phyloP scores from a whole-genome alignment of 2,113 vertebrate genomes.

The Eleginops maclovinus region DNA sequence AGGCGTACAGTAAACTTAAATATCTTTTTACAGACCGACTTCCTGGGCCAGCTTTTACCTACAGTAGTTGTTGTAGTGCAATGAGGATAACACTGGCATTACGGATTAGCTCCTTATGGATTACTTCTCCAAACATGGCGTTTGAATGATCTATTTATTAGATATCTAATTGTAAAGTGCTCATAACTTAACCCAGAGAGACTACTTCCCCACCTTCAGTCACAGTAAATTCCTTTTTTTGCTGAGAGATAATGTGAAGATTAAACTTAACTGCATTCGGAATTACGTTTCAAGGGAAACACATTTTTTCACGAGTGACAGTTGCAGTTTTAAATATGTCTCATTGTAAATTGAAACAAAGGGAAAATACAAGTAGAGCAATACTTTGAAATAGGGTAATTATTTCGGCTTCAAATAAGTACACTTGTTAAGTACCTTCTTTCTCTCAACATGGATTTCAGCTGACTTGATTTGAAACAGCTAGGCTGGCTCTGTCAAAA shows the following conservation, averaged over 20 bases:
- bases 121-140: not conserved
- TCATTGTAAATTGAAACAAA: no score
- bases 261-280: not conserved
- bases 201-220: no score
- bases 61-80: not conserved
- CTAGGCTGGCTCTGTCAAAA: not conserved
- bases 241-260: not conserved
- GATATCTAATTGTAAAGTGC: not conserved
- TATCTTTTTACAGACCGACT: not conserved
- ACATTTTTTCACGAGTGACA: no score
- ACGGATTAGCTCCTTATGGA: not conserved
- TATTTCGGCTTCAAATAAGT: no score
- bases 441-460: no score
- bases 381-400: no score
- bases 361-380: no score
- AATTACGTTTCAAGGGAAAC: no score
- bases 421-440: no score
- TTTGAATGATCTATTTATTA: not conserved
- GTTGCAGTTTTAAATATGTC: no score
- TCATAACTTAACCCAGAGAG: not conserved
- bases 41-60: not conserved
- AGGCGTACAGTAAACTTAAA: not conserved
- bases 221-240: not conserved
- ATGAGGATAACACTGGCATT: not conserved
- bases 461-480: not conserved